phyloP scores from a whole-genome alignment of 2,888 invertebrate species.

The Drosophila quasianomalipes region DNA sequence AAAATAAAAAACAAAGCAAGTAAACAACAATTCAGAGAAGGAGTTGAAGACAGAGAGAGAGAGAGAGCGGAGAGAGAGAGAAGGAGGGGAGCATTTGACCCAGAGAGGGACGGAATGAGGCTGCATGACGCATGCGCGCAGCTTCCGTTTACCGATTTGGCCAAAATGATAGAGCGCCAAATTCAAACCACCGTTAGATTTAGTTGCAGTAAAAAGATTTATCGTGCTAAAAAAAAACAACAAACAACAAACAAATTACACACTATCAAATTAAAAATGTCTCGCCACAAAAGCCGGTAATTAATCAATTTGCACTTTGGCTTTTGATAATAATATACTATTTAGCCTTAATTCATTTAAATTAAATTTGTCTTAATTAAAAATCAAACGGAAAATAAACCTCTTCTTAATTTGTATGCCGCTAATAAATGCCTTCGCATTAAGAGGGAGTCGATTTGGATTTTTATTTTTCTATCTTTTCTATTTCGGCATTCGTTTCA shows the following conservation, averaged over 20 bases:
- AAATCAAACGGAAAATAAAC: constrained; percentile 30
- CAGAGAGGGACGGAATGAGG: constrained; percentile 13
- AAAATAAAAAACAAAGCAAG: not conserved
- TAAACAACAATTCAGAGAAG: not conserved
- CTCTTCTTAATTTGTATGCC: constrained; percentile 36
- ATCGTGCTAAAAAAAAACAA: constrained; percentile 38
- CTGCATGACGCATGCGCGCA: constrained; percentile 68
- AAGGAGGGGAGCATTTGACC: constrained; percentile 17
- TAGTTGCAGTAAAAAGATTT: constrained; percentile 49
- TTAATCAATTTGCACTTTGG: constrained; percentile 73
- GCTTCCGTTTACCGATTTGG: constrained; percentile 73
- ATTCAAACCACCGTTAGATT: constrained; percentile 64
- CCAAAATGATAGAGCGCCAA: constrained; percentile 60
- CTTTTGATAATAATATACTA: constrained; percentile 43
- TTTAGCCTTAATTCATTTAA: constrained; percentile 56
- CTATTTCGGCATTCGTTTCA: constrained; percentile 59
- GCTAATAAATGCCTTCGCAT: constrained; percentile 61
- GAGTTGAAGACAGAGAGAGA: not conserved
- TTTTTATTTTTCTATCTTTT: not conserved
- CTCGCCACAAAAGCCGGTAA: constrained; percentile 39
- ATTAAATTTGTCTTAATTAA: constrained; percentile 59
- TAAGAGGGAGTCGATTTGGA: constrained; percentile 23
- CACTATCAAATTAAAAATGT: constrained; percentile 51
- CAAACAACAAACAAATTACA: constrained; percentile 1
- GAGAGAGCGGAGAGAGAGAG: not conserved